Percentiles rank a stretch among this genome's conserved stretches.
phyloP scores from a whole-genome alignment of 2,797 vertebrate genomes.

The Centropyge bicolor region DNA sequence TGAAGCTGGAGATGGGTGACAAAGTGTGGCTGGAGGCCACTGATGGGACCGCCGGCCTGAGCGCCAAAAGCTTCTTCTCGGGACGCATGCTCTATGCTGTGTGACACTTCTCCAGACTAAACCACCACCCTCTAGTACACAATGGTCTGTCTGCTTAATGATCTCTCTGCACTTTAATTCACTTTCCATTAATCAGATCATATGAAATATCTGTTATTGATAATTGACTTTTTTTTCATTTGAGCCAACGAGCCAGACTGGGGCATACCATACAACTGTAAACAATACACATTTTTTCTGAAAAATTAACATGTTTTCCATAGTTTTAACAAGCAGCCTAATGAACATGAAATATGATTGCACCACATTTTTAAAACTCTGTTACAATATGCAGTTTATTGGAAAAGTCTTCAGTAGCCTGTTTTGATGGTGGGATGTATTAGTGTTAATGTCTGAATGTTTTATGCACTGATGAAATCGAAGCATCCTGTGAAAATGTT shows the following conservation, averaged over 20 bases:
- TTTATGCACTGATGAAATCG: slow-evolving; percentile 24
- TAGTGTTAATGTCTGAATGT: slow-evolving; percentile 23
- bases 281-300: neutral
- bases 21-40: slow-evolving; percentile 44
- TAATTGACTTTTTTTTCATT: neutral
- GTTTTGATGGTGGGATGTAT: slow-evolving; percentile 2
- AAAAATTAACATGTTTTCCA: neutral
- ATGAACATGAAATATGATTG: slow-evolving; percentile 8
- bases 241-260: neutral
- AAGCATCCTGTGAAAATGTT: slow-evolving; percentile 1
- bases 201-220: neutral
- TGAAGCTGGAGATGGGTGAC: slow-evolving; percentile 39
- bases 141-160: slow-evolving; percentile 10
- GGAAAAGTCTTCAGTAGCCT: neutral
- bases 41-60: neutral
- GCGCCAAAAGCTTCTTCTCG: slow-evolving; percentile 40
- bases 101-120: slow-evolving; percentile 13
- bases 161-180: slow-evolving; percentile 28
- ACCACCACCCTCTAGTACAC: neutral
- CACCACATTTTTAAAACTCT: slow-evolving; percentile 16
- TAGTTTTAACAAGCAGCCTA: neutral
- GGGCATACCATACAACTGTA: neutral
- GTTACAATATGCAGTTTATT: slow-evolving; percentile 48
- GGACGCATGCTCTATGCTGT: slow-evolving; percentile 33
- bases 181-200: neutral